phyloP scores from a whole-genome alignment of 2,888 invertebrate genomes.

The Drosophila quinaria region DNA sequence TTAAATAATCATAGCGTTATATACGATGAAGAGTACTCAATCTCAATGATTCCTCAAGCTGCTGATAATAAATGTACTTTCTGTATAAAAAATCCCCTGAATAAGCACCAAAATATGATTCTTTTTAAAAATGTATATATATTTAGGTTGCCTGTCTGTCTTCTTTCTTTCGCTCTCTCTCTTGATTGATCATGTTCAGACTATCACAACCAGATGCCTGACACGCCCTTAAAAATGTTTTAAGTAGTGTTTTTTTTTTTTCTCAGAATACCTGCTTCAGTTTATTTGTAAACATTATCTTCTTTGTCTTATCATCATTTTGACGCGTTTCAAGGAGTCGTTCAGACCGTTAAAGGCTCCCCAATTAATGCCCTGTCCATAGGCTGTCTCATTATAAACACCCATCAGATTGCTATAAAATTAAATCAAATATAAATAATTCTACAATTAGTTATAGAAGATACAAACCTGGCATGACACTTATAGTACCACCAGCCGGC shows the following conservation, averaged over 20 bases:
- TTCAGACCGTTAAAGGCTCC: slow-evolving; percentile 88
- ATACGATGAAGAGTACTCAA: not conserved
- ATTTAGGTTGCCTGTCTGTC: not conserved
- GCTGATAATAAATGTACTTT: slow-evolving; percentile 18
- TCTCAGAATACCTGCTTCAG: not conserved
- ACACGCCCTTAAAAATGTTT: not conserved
- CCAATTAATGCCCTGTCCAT: slow-evolving; percentile 90
- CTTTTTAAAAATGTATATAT: not conserved
- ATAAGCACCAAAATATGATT: too few relatives aligned
- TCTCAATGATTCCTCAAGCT: not conserved
- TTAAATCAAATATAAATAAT: too few relatives aligned
- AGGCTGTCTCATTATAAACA: slow-evolving; percentile 87
- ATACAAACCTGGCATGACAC: slow-evolving; percentile 88
- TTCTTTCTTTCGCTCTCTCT: not conserved
- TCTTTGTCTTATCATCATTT: slow-evolving; percentile 88
- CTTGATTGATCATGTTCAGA: not conserved
- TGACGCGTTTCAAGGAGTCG: slow-evolving; percentile 87
- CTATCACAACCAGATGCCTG: not conserved
- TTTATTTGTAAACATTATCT: not conserved
- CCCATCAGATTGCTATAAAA: slow-evolving; percentile 89
- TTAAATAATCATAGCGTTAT: not conserved
- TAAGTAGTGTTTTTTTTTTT: not conserved
- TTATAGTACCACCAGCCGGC: slow-evolving; percentile 92
- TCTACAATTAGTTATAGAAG: too few relatives aligned
- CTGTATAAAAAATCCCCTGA: slow-evolving; percentile 6